Conservation (phyloP, 2,113 vertebrate genomes). For the Anser brachyrhynchus region DNA sequence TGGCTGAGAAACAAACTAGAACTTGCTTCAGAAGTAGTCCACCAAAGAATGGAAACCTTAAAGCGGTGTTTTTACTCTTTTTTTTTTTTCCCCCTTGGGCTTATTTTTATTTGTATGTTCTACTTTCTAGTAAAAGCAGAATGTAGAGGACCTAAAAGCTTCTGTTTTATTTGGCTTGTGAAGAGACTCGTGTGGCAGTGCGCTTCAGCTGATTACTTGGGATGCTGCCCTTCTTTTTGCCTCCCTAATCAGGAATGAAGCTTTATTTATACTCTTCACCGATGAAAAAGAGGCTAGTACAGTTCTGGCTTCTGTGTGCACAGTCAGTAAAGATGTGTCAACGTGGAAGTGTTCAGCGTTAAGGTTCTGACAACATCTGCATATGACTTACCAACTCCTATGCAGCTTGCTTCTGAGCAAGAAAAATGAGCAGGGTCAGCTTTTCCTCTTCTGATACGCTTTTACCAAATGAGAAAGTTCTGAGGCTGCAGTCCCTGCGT, state of each 20-base stretch:
- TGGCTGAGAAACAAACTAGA: background rate
- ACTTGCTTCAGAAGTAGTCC: background rate
- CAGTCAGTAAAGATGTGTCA: slow-evolving; percentile 24
- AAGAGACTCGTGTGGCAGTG: background rate
- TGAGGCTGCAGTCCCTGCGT: background rate
- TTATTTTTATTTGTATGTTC: background rate
- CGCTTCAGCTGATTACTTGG: slow-evolving; percentile 21
- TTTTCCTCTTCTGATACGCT: background rate
- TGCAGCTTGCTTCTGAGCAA: slow-evolving; percentile 20
- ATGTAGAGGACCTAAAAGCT: slow-evolving; percentile 5
- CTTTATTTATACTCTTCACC: slow-evolving; percentile 8
- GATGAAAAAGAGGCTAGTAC: background rate
- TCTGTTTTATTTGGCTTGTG: background rate
- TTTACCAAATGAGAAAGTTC: background rate
- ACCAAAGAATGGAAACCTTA: too few relatives aligned
- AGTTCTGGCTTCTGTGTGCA: background rate
- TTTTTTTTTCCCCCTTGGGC: background rate
- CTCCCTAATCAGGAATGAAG: slow-evolving; percentile 37
- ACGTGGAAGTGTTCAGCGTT: background rate
- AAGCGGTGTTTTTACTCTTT: background rate
- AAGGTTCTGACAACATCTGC: slow-evolving; percentile 2
- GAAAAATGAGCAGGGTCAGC: slow-evolving; percentile 13
- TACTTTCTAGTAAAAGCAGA: background rate
- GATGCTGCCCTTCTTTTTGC: slow-evolving; percentile 11
- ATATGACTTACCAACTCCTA: background rate